Base-by-base conservation (phyloP, 2,888 invertebrate genomes). In the Spialia ferax region DNA sequence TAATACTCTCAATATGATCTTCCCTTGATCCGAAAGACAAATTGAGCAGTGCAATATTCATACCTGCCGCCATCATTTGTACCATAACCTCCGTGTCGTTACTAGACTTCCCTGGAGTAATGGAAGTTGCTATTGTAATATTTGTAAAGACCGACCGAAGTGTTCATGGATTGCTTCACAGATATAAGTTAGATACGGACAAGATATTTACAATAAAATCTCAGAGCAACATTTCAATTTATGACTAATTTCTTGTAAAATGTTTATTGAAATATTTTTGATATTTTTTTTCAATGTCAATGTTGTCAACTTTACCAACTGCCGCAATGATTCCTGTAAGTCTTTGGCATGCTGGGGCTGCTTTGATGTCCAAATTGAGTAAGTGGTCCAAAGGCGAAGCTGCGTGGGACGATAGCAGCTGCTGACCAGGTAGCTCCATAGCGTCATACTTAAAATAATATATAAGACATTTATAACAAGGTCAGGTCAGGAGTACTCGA, bases 251-350 rank as follows among this genome's bases (percentile, higher is more conserved):
- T n/a, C n/a, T n/a, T n/a, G n/a, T n/a, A n/a, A n/a, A n/a, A n/a
- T n/a, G n/a, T n/a, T n/a, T n/a, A n/a, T n/a, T n/a, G n/a, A n/a
- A n/a, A n/a, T n/a, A n/a, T n/a, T n/a, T n/a, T n/a, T n/a, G n/a
- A n/a, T n/a, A n/a, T n/a, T n/a, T n/a, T n/a, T n/a, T n/a, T n/a
- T n/a, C n/a, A n/a, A n/a, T n/a, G 5, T 15, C 29, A 11, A 65
- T 2, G 3, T 48, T 10, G 1, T 42, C 6, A 15, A 15, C 15
- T 42, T 73, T 86, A 94, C 95, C 94, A 75, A 96, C 87, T 0
- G 94, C 89, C 48, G 94, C 94, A 63, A 95, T 87, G 61, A 96
- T 93, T 72, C 93, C 91, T 0, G 95, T 95, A 3, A 95, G 83
- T 63, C 94, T 84, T 73, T 94, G 91, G 68, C 88, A 89, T 0